Conservation (phyloP, 2,113 vertebrate species). For the Odocoileus hemionus region DNA sequence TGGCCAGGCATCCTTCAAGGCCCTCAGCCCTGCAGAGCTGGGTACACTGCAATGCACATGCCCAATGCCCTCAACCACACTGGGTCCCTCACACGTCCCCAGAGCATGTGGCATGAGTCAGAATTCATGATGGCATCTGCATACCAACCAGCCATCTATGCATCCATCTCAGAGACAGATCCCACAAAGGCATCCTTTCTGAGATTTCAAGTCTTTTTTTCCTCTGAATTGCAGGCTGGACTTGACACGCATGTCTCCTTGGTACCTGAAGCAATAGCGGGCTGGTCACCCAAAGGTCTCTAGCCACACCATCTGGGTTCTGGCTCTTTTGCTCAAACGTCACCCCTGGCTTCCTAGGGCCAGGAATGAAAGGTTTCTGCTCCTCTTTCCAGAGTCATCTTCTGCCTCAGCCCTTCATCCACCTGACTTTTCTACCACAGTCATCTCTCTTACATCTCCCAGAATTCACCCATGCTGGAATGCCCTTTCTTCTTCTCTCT, state of each 20-base stretch:
- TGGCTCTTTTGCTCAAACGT: neutral
- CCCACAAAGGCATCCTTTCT: neutral
- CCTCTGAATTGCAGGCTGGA: neutral
- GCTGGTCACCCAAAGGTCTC: neutral
- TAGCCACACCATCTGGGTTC: neutral
- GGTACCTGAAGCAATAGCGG: neutral
- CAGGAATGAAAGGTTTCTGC: neutral
- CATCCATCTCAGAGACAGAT: neutral
- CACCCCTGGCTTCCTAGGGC: neutral
- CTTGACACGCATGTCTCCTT: neutral
- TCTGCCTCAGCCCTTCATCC: neutral
- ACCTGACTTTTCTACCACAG: neutral
- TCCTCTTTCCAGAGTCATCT: neutral
- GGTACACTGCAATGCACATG: neutral
- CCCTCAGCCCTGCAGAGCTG: neutral
- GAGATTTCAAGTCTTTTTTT: slow-evolving; percentile 9
- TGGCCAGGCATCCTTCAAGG: neutral
- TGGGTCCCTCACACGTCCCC: neutral
- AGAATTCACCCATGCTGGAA: neutral
- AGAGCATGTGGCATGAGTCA: neutral
- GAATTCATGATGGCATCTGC: neutral
- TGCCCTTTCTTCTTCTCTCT: neutral
- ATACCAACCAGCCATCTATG: neutral
- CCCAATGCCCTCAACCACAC: neutral
- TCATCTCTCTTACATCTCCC: neutral